These are phyloP conservation scores for Athene noctua DNA, from an alignment of 2,113 vertebrate species.

Conservation along the genomic window DNA sequence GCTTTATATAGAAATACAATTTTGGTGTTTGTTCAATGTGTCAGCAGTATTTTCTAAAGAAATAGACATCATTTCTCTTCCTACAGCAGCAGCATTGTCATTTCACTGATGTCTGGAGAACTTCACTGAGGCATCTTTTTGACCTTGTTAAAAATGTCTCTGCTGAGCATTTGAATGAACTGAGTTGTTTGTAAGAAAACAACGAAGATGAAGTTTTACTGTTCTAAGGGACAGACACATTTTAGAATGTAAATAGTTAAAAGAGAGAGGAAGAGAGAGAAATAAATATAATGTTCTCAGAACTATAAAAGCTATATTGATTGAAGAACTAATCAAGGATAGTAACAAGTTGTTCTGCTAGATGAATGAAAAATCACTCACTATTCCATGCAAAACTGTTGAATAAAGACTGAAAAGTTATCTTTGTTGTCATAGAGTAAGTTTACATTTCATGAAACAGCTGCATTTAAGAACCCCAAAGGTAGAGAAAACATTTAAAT, in stretches of 20 bases:
- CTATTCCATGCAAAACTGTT: background rate
- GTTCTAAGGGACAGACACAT: background rate
- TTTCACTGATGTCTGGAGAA: background rate
- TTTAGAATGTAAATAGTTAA: background rate
- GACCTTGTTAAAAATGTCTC: background rate
- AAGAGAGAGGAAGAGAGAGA: background rate
- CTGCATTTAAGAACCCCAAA: background rate
- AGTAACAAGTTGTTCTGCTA: background rate
- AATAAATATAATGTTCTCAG: background rate
- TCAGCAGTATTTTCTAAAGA: background rate
- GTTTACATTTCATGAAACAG: background rate
- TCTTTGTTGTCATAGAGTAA: background rate
- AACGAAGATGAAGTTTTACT: background rate
- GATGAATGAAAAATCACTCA: background rate
- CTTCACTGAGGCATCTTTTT: background rate
- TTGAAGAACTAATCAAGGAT: background rate
- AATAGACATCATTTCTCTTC: background rate
- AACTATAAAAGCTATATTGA: background rate
- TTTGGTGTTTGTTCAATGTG: background rate
- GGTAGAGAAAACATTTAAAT: background rate
- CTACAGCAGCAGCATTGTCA: background rate
- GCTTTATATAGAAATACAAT: background rate
- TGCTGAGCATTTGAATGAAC: background rate
- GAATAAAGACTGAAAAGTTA: background rate
- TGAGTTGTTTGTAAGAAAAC: background rate